Evolutionary conservation across 2,797 vertebrate genomes (phyloP).

Genomic region (Gymnothorax reevesii): DNA sequence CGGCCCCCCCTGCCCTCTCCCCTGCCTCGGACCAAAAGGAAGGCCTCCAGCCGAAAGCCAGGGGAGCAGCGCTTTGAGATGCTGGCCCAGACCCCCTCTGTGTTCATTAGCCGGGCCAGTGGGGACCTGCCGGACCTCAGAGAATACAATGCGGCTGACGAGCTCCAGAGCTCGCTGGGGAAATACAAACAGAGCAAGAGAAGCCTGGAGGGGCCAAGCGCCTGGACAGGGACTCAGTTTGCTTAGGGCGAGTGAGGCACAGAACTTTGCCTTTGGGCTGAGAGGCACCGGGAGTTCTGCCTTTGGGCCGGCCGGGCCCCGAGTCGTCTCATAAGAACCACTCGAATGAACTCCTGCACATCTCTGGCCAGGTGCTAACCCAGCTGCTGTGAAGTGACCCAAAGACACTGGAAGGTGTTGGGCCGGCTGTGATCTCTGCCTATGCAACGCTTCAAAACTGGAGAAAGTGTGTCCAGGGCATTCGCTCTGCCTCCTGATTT

Average conservation of each 20-base stretch:
- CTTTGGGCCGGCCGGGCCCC: neutral
- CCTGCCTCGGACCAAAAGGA: slow-evolving; percentile 68
- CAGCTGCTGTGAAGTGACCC: slow-evolving; percentile 13
- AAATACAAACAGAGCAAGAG: slow-evolving; percentile 67
- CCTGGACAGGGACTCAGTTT: slow-evolving; percentile 33
- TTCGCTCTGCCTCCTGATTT: neutral
- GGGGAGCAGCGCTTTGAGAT: slow-evolving; percentile 70
- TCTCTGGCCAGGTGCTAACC: neutral
- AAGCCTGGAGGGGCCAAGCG: slow-evolving; percentile 41
- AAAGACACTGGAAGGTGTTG: slow-evolving; percentile 38
- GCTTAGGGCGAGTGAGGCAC: slow-evolving; percentile 37
- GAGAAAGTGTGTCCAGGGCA: neutral
- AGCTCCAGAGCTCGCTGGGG: slow-evolving; percentile 42
- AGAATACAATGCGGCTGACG: slow-evolving; percentile 29
- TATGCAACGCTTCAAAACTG: slow-evolving; percentile 50
- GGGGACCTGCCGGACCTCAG: slow-evolving; percentile 57
- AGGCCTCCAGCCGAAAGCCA: slow-evolving; percentile 46
- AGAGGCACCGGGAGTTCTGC: neutral
- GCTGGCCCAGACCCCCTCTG: slow-evolving; percentile 62
- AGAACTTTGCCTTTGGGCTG: no score
- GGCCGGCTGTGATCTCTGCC: slow-evolving; percentile 39
- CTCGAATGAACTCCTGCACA: neutral
- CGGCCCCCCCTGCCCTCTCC: slow-evolving; percentile 58
- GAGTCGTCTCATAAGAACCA: neutral
- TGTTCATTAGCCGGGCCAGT: slow-evolving; percentile 81